Conservation (phyloP, 2,888 invertebrate species). For the Miltochrista miniata region DNA sequence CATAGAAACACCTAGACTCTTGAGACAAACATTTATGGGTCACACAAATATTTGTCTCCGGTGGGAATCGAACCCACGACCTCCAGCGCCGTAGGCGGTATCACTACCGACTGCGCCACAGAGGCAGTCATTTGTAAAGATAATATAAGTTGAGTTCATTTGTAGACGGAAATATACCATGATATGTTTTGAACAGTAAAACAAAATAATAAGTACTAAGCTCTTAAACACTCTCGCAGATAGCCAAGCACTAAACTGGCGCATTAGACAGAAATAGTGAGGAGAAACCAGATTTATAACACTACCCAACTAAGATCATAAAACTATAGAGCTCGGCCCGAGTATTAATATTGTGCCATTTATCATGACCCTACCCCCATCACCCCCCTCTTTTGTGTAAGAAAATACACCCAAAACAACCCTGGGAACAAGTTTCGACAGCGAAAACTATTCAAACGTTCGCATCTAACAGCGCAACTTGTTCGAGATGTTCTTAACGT, state of each 20-base stretch:
- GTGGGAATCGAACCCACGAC: too few relatives aligned
- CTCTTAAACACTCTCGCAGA: constrained; percentile 33
- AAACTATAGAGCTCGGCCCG: constrained; percentile 77
- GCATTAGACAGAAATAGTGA: constrained; percentile 52
- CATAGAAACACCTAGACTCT: too few relatives aligned
- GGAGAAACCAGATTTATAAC: constrained; percentile 80
- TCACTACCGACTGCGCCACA: too few relatives aligned
- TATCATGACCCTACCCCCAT: constrained; percentile 70
- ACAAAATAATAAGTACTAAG: constrained; percentile 31
- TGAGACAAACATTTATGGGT: too few relatives aligned
- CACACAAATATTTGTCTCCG: too few relatives aligned
- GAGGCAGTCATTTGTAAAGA: too few relatives aligned
- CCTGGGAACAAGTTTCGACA: constrained; percentile 76
- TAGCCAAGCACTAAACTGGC: constrained; percentile 51
- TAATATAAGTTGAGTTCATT: too few relatives aligned
- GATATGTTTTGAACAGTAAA: constrained; percentile 26
- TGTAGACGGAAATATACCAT: too few relatives aligned
- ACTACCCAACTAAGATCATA: constrained; percentile 82
- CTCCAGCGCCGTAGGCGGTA: too few relatives aligned
- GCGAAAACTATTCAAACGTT: constrained; percentile 77
- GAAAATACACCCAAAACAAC: constrained; percentile 74
- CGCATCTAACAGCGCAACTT: constrained; percentile 78
- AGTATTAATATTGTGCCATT: constrained; percentile 80
- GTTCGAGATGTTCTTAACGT: constrained; percentile 79
- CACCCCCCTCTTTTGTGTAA: constrained; percentile 77